Conservation (phyloP, 2,888 invertebrate genomes). For the Polymixis lichenea region DNA sequence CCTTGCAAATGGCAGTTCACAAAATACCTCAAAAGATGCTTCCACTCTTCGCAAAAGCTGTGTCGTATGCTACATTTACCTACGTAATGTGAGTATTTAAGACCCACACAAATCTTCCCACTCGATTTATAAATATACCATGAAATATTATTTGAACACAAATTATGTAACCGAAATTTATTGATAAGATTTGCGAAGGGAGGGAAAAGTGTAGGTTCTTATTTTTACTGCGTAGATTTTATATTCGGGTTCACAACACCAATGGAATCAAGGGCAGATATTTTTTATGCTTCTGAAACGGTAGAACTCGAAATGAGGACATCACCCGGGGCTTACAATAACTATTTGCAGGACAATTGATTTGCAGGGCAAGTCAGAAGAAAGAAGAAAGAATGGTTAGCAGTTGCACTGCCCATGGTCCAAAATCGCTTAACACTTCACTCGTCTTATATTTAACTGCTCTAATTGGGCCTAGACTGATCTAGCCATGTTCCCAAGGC, state of each 20-base stretch:
- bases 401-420: background rate
- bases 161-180: constrained; percentile 31
- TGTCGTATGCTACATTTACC: constrained; percentile 25
- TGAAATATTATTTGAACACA: constrained; percentile 53
- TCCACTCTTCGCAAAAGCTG: constrained; percentile 16
- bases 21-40: background rate
- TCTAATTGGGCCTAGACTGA: background rate
- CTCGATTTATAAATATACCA: constrained; percentile 45
- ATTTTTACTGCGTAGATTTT: constrained; percentile 16
- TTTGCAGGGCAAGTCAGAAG: background rate
- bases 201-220: background rate
- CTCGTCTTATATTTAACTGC: background rate
- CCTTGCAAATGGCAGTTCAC: background rate
- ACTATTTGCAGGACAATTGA: background rate
- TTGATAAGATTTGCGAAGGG: constrained; percentile 38
- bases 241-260: constrained; percentile 16
- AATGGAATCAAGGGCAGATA: constrained; percentile 2
- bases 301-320: background rate
- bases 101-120: constrained; percentile 58
- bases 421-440: background rate
- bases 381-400: background rate
- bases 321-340: background rate
- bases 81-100: constrained; percentile 47
- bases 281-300: background rate
- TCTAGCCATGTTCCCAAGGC: background rate